Evolutionary conservation across 2,888 invertebrate species (phyloP), one percentile per base, ranked within the genome.

Genomic region (Zonitis immaculata): DNA sequence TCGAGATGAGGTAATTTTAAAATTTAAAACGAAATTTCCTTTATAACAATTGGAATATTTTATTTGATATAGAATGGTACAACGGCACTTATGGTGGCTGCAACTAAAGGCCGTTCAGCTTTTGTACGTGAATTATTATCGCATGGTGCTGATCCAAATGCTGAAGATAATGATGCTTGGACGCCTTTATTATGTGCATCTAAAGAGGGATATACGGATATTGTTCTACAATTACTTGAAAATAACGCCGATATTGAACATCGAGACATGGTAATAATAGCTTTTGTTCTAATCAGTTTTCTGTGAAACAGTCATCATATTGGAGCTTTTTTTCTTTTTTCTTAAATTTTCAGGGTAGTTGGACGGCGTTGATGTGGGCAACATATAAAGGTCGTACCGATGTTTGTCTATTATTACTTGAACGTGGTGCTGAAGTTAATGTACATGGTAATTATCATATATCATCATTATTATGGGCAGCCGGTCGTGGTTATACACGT

Each of bases 351-450:
- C n/a, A 95, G 95, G 95, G 95, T 63, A 95, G 94, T 30, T 99
- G 98, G 98, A 91, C 95, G 3, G 84, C 97, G 0, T 81, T 99
- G 50, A 94, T 98, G 89, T 99, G 98, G 98, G 93, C 95, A 0
- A 85, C 93, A 7, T 99, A 99, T 79, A 95, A 96, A 74, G 96
- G 75, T 3, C 70, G 84, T 16, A 82, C 85, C 26, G 85, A 89
- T 30, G 83, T 91, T 56, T 95, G 89, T 30, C 80, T 83, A 30
- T 72, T 88, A 50, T 78, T 98, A 42, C 76, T 98, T 60, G 89
- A 91, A 59, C 85, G 87, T 63, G 91, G 91, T 27, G 95, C 97
- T 0, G 95, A 96, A 74, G 90, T 94, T 6, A 95, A 97, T 75
- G 89, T 95, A 0, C 92, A 95, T 69, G 98, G 96, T 52, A 95